Evolutionary conservation across 2,113 vertebrate species (phyloP).

Genomic region (Xiphophorus maculatus): DNA sequence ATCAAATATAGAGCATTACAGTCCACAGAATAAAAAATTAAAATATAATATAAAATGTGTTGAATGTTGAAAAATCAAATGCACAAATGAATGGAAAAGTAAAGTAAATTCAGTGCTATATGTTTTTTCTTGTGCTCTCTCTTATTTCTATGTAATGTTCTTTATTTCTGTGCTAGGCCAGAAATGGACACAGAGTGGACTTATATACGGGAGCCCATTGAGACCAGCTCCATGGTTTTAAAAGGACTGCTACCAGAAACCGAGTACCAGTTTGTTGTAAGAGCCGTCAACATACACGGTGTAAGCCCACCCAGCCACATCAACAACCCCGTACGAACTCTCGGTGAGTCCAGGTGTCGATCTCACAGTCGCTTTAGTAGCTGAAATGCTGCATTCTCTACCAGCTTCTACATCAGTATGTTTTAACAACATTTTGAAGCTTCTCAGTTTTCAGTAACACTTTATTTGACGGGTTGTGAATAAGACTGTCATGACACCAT

Average conservation of each 20-base stretch:
- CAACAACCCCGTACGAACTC: conserved; percentile 82
- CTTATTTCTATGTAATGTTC: not conserved
- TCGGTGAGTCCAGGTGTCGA: conserved; percentile 80
- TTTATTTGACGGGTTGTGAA: too few relatives aligned
- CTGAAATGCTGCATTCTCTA: not conserved
- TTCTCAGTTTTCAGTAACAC: not conserved
- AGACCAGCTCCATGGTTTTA: conserved; percentile 92
- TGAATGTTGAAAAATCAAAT: too few relatives aligned
- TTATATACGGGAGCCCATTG: conserved; percentile 87
- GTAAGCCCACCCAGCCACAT: conserved; percentile 83
- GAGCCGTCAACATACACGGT: conserved; percentile 86
- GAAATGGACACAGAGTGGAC: conserved; percentile 92
- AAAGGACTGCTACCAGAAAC: conserved; percentile 89
- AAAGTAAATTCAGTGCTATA: too few relatives aligned
- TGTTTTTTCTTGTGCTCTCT: not conserved
- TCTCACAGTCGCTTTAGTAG: conserved; percentile 1
- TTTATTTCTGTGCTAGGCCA: conserved; percentile 77
- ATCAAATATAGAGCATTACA: not conserved
- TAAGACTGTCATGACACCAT: too few relatives aligned
- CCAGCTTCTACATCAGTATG: not conserved
- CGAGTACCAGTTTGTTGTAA: conserved; percentile 90
- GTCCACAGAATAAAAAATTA: not conserved
- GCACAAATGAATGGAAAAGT: too few relatives aligned
- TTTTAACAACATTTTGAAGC: not conserved
- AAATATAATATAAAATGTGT: not conserved